These are phyloP conservation scores for Hippolais icterina DNA, from an alignment of 2,113 vertebrate species.

Conservation along the genomic window DNA sequence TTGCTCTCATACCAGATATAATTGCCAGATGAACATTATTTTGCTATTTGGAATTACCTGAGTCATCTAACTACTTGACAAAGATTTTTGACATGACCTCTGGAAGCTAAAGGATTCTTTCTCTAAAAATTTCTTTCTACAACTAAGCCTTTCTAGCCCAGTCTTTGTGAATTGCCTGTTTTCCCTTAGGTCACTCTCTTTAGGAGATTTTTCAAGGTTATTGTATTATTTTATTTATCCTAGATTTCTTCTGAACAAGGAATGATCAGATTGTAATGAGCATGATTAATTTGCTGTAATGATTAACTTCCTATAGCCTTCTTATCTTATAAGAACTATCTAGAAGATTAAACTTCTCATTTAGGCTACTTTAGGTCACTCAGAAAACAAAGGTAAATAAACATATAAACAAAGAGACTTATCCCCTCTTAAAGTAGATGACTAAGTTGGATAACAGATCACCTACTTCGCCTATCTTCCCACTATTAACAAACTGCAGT, in stretches of 20 bases:
- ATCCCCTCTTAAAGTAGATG: background rate
- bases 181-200: background rate
- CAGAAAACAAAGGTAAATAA: background rate
- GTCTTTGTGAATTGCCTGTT: background rate
- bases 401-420: background rate
- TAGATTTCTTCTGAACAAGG: background rate
- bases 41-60: background rate
- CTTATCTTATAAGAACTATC: background rate
- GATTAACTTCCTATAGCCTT: background rate
- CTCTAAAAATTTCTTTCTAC: background rate
- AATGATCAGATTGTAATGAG: background rate
- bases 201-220: background rate
- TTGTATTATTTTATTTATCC: background rate
- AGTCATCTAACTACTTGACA: background rate
- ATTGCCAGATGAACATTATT: background rate
- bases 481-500: accelerated
- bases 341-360: background rate
- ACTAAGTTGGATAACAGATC: background rate
- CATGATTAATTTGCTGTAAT: background rate
- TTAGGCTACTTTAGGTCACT: background rate
- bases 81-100: background rate
- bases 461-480: background rate
- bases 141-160: background rate
- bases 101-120: background rate
- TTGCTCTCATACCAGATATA: background rate